These are phyloP conservation scores for Clarias gariepinus DNA, from an alignment of 2,113 vertebrate species.

Conservation along the genomic window DNA sequence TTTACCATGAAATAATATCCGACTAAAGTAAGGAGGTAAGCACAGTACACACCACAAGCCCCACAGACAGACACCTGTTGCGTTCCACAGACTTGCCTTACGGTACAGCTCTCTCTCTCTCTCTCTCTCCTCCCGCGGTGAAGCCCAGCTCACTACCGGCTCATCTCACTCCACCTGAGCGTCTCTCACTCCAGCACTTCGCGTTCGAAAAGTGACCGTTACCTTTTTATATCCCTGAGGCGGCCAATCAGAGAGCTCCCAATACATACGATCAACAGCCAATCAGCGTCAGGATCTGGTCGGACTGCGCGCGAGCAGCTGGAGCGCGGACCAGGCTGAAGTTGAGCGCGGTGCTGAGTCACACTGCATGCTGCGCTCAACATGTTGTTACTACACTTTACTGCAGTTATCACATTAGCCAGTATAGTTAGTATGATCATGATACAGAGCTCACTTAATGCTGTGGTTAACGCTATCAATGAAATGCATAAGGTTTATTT, in stretches of 20 bases:
- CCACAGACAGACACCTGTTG: conserved; percentile 17
- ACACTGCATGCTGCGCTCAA: too few species aligned
- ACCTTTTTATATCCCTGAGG: conserved; percentile 31
- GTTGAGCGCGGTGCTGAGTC: too few species aligned
- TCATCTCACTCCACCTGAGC: background rate
- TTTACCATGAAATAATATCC: background rate
- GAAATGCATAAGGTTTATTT: background rate
- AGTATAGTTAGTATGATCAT: background rate
- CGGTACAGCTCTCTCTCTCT: background rate
- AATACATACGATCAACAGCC: background rate
- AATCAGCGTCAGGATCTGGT: background rate
- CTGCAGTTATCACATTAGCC: background rate
- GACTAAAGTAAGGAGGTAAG: background rate
- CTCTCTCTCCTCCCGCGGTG: background rate
- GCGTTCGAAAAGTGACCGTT: conserved; percentile 15
- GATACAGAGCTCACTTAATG: background rate
- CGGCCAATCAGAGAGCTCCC: conserved; percentile 25
- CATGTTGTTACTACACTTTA: background rate
- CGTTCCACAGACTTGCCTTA: conserved; percentile 1
- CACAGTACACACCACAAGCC: too few species aligned
- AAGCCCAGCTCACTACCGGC: background rate
- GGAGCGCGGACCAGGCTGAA: background rate
- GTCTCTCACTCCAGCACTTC: background rate
- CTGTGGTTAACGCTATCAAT: background rate
- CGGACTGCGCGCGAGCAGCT: background rate